Evolutionary conservation across 2,113 vertebrate genomes (phyloP).

Genomic region (Todiramphus chloris): DNA sequence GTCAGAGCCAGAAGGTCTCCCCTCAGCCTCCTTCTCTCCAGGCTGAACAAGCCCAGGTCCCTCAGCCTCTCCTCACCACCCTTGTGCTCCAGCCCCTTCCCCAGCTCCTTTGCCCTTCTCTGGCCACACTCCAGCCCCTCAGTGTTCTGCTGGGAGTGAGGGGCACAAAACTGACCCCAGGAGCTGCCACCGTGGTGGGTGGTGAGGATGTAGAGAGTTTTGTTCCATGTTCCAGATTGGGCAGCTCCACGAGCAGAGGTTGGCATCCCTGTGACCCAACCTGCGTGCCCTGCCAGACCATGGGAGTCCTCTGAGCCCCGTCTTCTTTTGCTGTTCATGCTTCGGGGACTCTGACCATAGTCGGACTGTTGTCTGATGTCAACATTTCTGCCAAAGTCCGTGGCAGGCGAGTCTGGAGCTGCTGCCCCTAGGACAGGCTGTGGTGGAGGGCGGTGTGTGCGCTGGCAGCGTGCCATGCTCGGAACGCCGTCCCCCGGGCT

Average conservation of each 20-base stretch:
- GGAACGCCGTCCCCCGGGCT: neutral
- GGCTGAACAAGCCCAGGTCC: too few relatives aligned
- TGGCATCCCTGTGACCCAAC: accelerated
- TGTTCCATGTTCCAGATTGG: neutral
- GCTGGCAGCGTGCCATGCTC: neutral
- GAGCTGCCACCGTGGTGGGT: neutral
- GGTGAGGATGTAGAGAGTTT: neutral
- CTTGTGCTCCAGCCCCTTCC: too few relatives aligned
- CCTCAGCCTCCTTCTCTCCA: too few relatives aligned
- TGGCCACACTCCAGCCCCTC: too few relatives aligned
- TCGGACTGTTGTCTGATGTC: neutral
- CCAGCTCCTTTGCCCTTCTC: too few relatives aligned
- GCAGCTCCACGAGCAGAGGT: neutral
- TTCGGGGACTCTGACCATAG: neutral
- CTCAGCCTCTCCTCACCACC: too few relatives aligned
- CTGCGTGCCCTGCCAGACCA: neutral
- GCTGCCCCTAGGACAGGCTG: neutral
- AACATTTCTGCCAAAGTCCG: neutral
- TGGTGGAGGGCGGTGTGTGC: accelerated
- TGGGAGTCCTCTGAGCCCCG: neutral
- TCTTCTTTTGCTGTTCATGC: neutral
- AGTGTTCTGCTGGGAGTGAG: too few relatives aligned
- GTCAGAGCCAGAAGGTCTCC: too few relatives aligned
- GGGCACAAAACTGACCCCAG: too few relatives aligned
- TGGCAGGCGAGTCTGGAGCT: neutral